phyloP scores from a whole-genome alignment of 2,113 vertebrate species.

The Mirounga angustirostris region DNA sequence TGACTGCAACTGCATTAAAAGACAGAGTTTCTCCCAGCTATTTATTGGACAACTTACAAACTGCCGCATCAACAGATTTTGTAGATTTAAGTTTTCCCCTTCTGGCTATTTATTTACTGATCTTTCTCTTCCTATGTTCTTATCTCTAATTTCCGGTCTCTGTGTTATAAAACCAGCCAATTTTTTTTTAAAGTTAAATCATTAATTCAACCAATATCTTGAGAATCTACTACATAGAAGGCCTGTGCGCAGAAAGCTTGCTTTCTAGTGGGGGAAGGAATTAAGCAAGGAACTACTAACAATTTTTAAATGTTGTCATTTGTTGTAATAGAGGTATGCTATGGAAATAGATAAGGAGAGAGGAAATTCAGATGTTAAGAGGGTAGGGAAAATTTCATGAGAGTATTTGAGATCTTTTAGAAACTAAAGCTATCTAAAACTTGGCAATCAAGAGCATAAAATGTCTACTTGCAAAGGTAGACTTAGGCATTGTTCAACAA shows the following conservation, averaged over 20 bases:
- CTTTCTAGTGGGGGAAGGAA: not conserved
- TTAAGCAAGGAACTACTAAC: not conserved
- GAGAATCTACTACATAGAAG: not conserved
- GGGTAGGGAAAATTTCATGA: not conserved
- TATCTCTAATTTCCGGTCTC: not conserved
- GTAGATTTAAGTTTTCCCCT: slow-evolving; percentile 33
- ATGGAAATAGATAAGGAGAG: not conserved
- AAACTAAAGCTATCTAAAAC: not conserved
- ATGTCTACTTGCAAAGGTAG: not conserved
- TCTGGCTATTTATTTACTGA: slow-evolving; percentile 19
- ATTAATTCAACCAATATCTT: not conserved
- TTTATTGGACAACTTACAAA: slow-evolving; percentile 64
- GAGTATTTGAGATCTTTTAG: not conserved
- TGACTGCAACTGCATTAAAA: not conserved
- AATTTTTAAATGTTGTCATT: not conserved
- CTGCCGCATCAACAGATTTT: slow-evolving; percentile 68
- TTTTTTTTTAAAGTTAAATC: not conserved
- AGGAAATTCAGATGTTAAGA: not conserved
- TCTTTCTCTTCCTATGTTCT: not conserved
- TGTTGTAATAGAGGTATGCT: not conserved
- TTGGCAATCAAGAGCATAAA: not conserved
- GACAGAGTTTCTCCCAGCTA: slow-evolving; percentile 31
- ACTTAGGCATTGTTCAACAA: not conserved
- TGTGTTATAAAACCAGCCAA: slow-evolving; percentile 7
- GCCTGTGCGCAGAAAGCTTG: not conserved